phyloP scores from a whole-genome alignment of 2,888 invertebrate species.

The Megaustenia siamemsis region DNA sequence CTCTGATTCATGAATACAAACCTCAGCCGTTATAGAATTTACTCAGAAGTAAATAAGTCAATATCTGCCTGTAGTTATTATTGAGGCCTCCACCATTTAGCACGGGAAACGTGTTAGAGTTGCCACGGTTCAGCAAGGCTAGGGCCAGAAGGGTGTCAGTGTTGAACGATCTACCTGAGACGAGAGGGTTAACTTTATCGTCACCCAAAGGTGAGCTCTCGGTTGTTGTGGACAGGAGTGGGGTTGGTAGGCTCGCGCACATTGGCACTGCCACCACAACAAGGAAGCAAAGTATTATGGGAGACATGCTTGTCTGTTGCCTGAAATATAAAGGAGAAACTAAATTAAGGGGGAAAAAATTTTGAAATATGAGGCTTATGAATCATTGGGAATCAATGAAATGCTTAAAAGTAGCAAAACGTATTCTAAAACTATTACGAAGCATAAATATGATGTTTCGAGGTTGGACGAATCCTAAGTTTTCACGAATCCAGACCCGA shows the following conservation, averaged over 20 bases:
- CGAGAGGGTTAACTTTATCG: neutral
- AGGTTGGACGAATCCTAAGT: no score
- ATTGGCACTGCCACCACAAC: neutral
- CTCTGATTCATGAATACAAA: no score
- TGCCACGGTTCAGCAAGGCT: neutral
- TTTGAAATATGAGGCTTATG: no score
- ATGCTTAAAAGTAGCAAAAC: no score
- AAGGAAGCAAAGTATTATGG: neutral
- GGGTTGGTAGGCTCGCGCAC: neutral
- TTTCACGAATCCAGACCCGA: no score
- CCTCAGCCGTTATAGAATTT: neutral
- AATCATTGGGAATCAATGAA: no score
- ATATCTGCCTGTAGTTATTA: neutral
- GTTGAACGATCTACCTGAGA: neutral
- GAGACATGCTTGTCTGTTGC: neutral
- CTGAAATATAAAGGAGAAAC: no score
- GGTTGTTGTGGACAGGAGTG: neutral
- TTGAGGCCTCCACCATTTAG: neutral
- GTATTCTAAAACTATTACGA: no score
- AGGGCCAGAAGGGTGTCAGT: neutral
- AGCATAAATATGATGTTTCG: no score
- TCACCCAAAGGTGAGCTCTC: neutral
- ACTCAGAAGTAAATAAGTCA: neutral
- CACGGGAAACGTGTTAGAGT: no score
- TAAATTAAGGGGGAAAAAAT: no score